phyloP scores from a whole-genome alignment of 2,888 invertebrate genomes.

The Ceramica pisi region DNA sequence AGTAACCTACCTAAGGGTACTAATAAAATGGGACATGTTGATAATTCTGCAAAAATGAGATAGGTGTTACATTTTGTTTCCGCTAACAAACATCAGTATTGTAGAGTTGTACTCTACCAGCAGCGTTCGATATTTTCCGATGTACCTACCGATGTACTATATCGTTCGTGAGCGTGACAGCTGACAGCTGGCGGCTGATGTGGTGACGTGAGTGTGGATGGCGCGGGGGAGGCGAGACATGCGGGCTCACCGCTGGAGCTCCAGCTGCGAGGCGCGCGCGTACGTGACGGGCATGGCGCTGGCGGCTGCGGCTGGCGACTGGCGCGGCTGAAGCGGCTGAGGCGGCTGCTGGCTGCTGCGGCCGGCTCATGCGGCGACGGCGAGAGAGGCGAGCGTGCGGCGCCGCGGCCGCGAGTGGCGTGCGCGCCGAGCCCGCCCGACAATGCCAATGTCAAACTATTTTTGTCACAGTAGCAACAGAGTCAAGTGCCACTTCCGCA shows the following conservation, averaged over 20 bases:
- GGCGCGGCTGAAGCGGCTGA: background rate
- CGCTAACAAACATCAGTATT: background rate
- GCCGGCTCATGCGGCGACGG: background rate
- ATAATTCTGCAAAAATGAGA: background rate
- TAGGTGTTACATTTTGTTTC: background rate
- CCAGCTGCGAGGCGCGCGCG: slow-evolving; percentile 74
- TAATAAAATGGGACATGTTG: background rate
- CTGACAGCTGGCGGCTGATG: background rate
- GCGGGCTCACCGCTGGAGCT: slow-evolving; percentile 75
- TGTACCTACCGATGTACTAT: too few species aligned
- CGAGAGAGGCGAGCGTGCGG: slow-evolving; percentile 30
- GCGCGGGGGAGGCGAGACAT: slow-evolving; percentile 20
- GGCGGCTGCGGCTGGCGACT: background rate
- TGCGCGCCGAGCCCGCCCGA: slow-evolving; percentile 4
- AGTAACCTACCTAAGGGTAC: background rate
- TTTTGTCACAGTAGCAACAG: slow-evolving; percentile 63
- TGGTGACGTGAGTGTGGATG: background rate
- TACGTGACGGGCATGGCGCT: slow-evolving; percentile 78
- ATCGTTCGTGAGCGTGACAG: background rate
- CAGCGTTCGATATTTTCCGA: background rate
- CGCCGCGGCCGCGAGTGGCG: slow-evolving; percentile 39
- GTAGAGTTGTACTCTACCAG: background rate
- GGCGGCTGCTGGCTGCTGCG: background rate
- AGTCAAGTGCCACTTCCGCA: slow-evolving; percentile 69
- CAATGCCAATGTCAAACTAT: slow-evolving; percentile 69